Evolutionary conservation across 92 coral and sea anemone genomes (phyloP).

Genomic region (Actinostola sp.): DNA sequence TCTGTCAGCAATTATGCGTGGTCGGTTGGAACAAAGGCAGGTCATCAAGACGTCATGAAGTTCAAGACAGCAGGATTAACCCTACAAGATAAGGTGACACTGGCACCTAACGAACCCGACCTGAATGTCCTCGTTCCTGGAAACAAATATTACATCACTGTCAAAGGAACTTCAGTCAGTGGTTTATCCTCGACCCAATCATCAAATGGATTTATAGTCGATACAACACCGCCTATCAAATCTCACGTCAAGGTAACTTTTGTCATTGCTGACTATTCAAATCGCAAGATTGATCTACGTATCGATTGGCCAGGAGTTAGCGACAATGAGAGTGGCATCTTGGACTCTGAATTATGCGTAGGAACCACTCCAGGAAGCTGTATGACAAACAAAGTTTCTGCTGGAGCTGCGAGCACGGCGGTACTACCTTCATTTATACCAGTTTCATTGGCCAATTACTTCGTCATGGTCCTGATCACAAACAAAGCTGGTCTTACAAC

Average conservation of each 20-base stretch:
- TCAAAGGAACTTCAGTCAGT: conserved; percentile 72
- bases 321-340: conserved; percentile 78
- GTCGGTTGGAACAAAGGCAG: conserved; percentile 78
- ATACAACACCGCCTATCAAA: conserved; percentile 72
- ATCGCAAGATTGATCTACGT: conserved; percentile 54
- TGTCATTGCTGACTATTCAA: conserved; percentile 56
- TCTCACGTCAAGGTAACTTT: conserved; percentile 61
- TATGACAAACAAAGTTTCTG: conserved; percentile 23
- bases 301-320: conserved; percentile 71
- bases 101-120: conserved; percentile 73
- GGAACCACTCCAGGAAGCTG: conserved; percentile 79
- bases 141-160: conserved; percentile 73
- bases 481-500: conserved; percentile 82
- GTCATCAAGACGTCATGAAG: conserved; percentile 66
- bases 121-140: conserved; percentile 66
- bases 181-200: conserved; percentile 66
- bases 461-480: conserved; percentile 63
- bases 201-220: conserved; percentile 86
- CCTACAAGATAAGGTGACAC: conserved; percentile 50
- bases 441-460: conserved; percentile 52
- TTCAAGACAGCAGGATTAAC: conserved; percentile 74
- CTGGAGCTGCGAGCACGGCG: conserved; percentile 50
- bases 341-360: conserved; percentile 65
- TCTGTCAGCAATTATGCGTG: conserved; percentile 86
- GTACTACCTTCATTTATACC: conserved; percentile 65